These are phyloP conservation scores for Lithosia quadra DNA, from an alignment of 2,888 invertebrate species.

Conservation along the genomic window DNA sequence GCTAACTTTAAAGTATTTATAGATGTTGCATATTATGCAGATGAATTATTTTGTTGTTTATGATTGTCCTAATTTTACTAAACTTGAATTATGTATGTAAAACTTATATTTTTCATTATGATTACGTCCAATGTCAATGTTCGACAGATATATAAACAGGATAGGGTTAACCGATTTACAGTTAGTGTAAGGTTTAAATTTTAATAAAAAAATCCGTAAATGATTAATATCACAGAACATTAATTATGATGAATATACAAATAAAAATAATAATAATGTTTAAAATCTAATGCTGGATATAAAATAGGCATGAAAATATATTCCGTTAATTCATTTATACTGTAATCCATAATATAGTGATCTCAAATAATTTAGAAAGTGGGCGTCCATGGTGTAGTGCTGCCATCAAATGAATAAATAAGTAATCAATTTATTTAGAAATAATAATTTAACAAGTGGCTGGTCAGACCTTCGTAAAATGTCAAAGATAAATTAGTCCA, in stretches of 20 bases:
- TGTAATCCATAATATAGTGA: background rate
- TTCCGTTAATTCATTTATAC: background rate
- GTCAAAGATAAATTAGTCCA: background rate
- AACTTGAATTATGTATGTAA: background rate
- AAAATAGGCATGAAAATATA: too few species aligned
- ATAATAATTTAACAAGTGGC: background rate
- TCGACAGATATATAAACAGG: too few species aligned
- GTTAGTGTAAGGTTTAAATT: too few species aligned
- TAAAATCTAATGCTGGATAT: too few species aligned
- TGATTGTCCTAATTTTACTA: background rate
- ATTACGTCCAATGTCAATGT: background rate
- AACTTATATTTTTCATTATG: background rate
- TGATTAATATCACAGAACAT: too few species aligned
- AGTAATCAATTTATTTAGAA: background rate
- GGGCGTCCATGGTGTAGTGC: background rate
- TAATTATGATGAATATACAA: too few species aligned
- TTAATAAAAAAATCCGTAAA: background rate
- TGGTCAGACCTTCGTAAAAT: background rate
- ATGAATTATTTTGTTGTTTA: background rate
- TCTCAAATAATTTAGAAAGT: slow-evolving; percentile 4
- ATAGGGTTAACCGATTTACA: too few species aligned
- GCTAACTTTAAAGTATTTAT: background rate
- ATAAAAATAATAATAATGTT: too few species aligned
- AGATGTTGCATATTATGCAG: background rate
- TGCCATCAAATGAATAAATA: background rate